A percentile compares a stretch with the other conserved stretches of the same genome.
These are phyloP conservation scores for Caradrina clavipalpis DNA, from an alignment of 2,888 invertebrate species.

Conservation along the genomic window DNA sequence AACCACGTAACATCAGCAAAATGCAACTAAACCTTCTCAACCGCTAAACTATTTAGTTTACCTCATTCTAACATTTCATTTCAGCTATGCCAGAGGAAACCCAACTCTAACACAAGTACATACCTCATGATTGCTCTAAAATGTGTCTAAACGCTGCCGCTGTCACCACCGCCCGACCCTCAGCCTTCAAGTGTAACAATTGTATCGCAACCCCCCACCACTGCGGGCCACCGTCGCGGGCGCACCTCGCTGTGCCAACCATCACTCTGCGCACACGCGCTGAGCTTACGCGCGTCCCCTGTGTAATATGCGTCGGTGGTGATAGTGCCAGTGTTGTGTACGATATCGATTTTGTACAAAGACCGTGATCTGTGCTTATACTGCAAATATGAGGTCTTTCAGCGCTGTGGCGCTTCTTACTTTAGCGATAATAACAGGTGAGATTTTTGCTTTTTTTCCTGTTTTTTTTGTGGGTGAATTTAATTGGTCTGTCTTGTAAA, in stretches of 20 bases:
- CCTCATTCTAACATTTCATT: background rate
- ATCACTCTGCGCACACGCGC: conserved; percentile 85
- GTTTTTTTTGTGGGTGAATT: conserved; percentile 15
- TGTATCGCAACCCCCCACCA: conserved; percentile 77
- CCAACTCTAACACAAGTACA: conserved; percentile 35
- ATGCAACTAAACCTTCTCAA: conserved; percentile 23
- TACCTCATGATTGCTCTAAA: conserved; percentile 36
- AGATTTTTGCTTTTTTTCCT: conserved; percentile 44
- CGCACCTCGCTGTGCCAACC: conserved; percentile 63
- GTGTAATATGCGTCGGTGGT: conserved; percentile 87
- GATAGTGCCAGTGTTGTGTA: conserved; percentile 85
- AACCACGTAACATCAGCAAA: conserved; percentile 13
- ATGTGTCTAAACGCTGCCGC: conserved; percentile 57
- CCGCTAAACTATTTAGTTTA: conserved; percentile 17
- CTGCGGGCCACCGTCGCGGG: conserved; percentile 54
- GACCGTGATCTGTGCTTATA: conserved; percentile 74
- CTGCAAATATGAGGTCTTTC: conserved; percentile 82
- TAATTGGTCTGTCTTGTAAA: conserved; percentile 35
- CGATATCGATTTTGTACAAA: conserved; percentile 73
- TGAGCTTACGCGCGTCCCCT: conserved; percentile 84
- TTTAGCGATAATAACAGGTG: conserved; percentile 84
- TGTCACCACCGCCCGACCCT: conserved; percentile 56
- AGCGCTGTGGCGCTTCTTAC: conserved; percentile 80
- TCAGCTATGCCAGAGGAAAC: conserved; percentile 21
- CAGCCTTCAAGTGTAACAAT: conserved; percentile 74